A percentile compares a stretch with the other conserved stretches of the same genome.
Evolutionary conservation across 2,113 vertebrate species (phyloP).

Genomic region (Myotis brandtii): DNA sequence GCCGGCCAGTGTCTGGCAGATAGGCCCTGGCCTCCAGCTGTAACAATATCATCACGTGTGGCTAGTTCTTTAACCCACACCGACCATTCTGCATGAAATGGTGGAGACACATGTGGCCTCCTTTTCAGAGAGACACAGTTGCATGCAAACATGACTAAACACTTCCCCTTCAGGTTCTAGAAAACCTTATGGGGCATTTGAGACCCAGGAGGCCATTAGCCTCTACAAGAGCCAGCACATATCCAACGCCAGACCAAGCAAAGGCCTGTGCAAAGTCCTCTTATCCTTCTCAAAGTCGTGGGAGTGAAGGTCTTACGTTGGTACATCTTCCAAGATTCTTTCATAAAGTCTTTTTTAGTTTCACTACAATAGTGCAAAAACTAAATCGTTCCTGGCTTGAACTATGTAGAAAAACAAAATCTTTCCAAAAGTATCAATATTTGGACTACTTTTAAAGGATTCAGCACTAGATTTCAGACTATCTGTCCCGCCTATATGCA

Average conservation of each 20-base stretch:
- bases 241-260: too few relatives aligned
- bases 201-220: neutral
- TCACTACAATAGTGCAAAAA: neutral
- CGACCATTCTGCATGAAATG: neutral
- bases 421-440: neutral
- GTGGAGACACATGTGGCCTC: fast-evolving
- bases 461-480: neutral
- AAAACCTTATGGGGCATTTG: neutral
- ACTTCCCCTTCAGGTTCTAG: neutral
- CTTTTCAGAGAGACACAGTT: fast-evolving
- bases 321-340: neutral
- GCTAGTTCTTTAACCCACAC: neutral
- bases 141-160: neutral
- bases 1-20: fast-evolving
- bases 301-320: fast-evolving
- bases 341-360: neutral
- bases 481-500: neutral
- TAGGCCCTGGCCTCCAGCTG: neutral
- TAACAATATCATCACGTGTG: fast-evolving
- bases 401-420: neutral
- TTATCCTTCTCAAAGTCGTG: fast-evolving
- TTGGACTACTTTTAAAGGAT: neutral
- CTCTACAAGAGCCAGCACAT: neutral
- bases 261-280: neutral
- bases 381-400: neutral